Evolutionary conservation across 1,140 invertebrate genomes (phyloP), one percentile per base, ranked within the genome.

Genomic region (Charaxes varanes): DNA sequence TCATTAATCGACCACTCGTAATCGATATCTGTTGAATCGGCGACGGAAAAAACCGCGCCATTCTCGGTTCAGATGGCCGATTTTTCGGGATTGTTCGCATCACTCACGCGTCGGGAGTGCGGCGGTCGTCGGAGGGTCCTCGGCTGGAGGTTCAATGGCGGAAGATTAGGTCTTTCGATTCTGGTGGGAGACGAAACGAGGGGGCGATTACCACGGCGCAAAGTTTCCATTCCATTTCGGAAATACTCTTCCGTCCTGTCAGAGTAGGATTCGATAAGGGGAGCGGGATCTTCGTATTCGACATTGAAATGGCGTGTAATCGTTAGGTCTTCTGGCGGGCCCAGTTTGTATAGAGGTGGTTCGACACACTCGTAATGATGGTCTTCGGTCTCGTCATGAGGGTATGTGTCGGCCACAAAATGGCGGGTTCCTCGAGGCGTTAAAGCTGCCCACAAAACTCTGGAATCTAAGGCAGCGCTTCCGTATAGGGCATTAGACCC

Each of bases 391-490:
- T 83, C 81, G 34, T 85, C 84, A 46, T 83, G 80, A 2, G 77
- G 87, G 58, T 88, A 87, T 3, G 84, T 87, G 63, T 90, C 88
- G 2, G 89, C 88, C 18, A 90, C 87, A 53, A 90, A 91, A 59
- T 90, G 89, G 33, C 86, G 86, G 0, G 92, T 93, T 10, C 93
- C 93, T 8, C 92, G 85, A 0, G 93, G 93, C 2, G 93, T 94
- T 4, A 95, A 76, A 0, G 93, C 92, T 0, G 93, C 93, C 93
- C 93, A 95, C 13, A 94, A 87, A 8, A 93, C 89, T n/a, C 91
- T 80, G 3, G 88, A 88, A 62, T 90, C 88, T 0, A 86, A 74
- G 3, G 73, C 79, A 2, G 79, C 70, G 21, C 78, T 76, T 2
- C 79, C 79, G 35, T 80, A 80, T 1, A 80, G 35, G 0, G 70